Evolutionary conservation across 2,888 invertebrate genomes (phyloP).

Genomic region (Trachelus iudaicus): DNA sequence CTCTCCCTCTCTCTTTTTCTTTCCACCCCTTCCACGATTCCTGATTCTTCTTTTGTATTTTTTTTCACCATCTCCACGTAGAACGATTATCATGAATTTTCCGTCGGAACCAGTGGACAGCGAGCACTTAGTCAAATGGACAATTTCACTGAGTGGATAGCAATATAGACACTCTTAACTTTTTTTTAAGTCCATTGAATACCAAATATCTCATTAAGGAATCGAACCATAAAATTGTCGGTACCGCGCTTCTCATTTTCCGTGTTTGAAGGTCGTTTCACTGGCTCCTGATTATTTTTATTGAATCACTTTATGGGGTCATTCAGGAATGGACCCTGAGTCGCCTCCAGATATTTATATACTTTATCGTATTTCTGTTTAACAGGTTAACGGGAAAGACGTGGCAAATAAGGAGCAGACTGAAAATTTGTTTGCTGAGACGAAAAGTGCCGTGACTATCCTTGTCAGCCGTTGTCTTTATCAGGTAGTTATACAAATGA

Average conservation of each 20-base stretch:
- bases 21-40: neutral
- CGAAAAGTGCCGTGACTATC: constrained; percentile 70
- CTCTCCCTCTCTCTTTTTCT: constrained; percentile 3
- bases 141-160: neutral
- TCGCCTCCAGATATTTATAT: neutral
- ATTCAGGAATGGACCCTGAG: neutral
- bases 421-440: constrained; percentile 72
- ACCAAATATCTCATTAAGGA: neutral
- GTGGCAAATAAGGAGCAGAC: constrained; percentile 72
- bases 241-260: neutral
- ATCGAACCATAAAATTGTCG: neutral
- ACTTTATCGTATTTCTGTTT: constrained; percentile 3
- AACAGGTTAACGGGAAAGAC: constrained; percentile 71
- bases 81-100: neutral
- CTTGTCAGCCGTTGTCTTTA: constrained; percentile 72
- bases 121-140: neutral
- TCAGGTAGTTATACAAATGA: constrained; percentile 61
- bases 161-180: neutral
- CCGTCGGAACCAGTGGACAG: neutral
- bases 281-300: neutral
- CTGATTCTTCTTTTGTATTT: neutral
- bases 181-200: neutral
- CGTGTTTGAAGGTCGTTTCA: neutral
- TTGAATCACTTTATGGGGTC: neutral
- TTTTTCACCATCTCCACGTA: neutral